Conservation (phyloP, 2,113 vertebrate species). For the Macquaria australasica region DNA sequence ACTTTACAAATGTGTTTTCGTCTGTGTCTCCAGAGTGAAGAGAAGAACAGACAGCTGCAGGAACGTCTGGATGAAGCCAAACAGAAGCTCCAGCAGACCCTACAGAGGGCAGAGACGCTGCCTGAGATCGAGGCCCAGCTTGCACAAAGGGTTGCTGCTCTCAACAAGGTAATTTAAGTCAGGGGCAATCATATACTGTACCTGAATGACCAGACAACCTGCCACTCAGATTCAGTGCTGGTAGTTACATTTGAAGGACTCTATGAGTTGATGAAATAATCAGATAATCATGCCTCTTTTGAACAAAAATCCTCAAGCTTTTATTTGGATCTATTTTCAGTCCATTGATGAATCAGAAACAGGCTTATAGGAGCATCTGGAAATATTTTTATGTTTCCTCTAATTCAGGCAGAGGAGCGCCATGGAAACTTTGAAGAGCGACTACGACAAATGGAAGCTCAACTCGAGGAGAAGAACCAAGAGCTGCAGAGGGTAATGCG, state of each 20-base stretch:
- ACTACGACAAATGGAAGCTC: slow-evolving; percentile 92
- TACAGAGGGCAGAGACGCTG: slow-evolving; percentile 93
- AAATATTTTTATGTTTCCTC: not conserved
- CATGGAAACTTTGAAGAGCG: slow-evolving; percentile 95
- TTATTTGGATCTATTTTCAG: not conserved
- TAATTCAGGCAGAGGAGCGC: slow-evolving; percentile 90
- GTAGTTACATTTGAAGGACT: not conserved
- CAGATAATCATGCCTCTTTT: not conserved
- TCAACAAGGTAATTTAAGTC: slow-evolving; percentile 88
- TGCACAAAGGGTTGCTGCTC: slow-evolving; percentile 92
- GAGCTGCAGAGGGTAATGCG: slow-evolving; percentile 90
- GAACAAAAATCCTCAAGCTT: not conserved
- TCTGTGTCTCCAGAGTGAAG: slow-evolving; percentile 87
- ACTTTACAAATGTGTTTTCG: not conserved
- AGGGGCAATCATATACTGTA: too few relatives aligned
- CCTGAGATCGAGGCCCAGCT: slow-evolving; percentile 95
- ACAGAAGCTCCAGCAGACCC: slow-evolving; percentile 95
- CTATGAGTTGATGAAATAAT: not conserved
- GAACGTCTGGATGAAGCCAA: slow-evolving; percentile 94
- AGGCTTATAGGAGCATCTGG: not conserved
- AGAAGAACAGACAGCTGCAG: slow-evolving; percentile 94
- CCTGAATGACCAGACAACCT: not conserved
- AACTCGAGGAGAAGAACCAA: slow-evolving; percentile 95
- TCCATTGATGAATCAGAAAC: not conserved
- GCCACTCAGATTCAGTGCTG: not conserved